phyloP scores from a whole-genome alignment of 2,797 vertebrate genomes.

The Emys orbicularis region DNA sequence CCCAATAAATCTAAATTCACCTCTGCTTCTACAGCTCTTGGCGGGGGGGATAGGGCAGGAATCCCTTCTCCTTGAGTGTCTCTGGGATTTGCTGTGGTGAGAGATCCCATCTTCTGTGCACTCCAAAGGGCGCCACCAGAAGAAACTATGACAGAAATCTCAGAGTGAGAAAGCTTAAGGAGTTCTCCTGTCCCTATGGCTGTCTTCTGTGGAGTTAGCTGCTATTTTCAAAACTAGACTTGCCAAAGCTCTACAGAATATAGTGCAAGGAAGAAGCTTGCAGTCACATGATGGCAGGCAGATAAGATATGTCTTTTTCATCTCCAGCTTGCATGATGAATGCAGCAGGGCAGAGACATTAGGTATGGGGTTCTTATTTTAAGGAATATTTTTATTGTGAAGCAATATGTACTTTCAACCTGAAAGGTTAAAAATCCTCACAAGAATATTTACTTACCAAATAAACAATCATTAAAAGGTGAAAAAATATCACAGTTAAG shows the following conservation, averaged over 20 bases:
- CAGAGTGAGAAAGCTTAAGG: neutral
- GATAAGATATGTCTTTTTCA: neutral
- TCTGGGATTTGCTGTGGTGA: neutral
- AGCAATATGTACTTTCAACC: slow-evolving; percentile 35
- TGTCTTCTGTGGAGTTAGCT: neutral
- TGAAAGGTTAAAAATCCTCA: slow-evolving; percentile 8
- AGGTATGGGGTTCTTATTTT: neutral
- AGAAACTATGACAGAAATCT: neutral
- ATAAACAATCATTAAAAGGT: rapidly evolving
- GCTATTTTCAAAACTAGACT: neutral
- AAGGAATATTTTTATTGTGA: neutral
- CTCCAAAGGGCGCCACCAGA: neutral
- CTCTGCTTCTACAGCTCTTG: neutral
- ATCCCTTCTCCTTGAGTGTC: neutral
- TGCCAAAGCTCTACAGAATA: neutral
- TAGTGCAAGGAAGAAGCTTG: neutral
- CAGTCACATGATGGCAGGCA: rapidly evolving
- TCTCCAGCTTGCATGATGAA: neutral
- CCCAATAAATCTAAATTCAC: too few species aligned
- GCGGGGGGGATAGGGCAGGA: neutral
- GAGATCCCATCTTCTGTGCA: neutral
- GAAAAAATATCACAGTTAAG: neutral
- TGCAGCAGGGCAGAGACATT: neutral
- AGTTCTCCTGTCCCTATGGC: neutral
- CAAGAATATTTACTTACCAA: slow-evolving; percentile 1